Percentiles rank a stretch among this genome's conserved stretches.
Conservation (phyloP, 37 sponge, comb jelly and placozoan genomes). For the Bolinopsis microptera region DNA sequence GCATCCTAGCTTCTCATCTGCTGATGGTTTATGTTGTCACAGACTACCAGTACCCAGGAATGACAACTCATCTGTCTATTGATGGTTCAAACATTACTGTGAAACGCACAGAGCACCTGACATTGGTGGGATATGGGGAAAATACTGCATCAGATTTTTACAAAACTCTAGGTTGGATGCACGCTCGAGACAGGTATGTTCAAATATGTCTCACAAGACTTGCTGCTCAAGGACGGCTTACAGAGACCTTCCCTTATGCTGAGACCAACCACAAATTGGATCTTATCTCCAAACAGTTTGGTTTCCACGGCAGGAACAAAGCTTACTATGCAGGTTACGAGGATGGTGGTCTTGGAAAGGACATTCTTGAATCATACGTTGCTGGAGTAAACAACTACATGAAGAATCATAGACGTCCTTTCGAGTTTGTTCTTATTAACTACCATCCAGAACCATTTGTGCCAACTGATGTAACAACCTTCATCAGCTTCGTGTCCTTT, state of each 20-base stretch:
- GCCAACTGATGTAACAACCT: background rate
- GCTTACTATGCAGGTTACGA: background rate
- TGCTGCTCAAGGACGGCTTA: slow-evolving; percentile 33
- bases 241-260: slow-evolving; percentile 45
- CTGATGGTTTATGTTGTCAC: background rate
- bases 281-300: slow-evolving; percentile 20
- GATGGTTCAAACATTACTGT: slow-evolving; percentile 49
- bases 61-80: background rate
- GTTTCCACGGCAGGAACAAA: background rate
- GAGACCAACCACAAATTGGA: slow-evolving; percentile 14
- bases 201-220: slow-evolving; percentile 49
- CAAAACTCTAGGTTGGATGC: slow-evolving; percentile 64
- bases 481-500: slow-evolving; percentile 49
- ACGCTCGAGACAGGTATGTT: slow-evolving; percentile 51
- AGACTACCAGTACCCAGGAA: slow-evolving; percentile 25
- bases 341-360: background rate
- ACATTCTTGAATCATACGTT: background rate
- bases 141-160: background rate
- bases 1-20: background rate
- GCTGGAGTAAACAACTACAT: slow-evolving; percentile 7
- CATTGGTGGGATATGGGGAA: background rate
- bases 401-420: background rate
- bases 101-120: slow-evolving; percentile 54
- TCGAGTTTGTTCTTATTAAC: slow-evolving; percentile 32
- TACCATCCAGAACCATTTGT: slow-evolving; percentile 9